phyloP scores from a whole-genome alignment of 2,888 invertebrate species.

The Terebella lapidaria region DNA sequence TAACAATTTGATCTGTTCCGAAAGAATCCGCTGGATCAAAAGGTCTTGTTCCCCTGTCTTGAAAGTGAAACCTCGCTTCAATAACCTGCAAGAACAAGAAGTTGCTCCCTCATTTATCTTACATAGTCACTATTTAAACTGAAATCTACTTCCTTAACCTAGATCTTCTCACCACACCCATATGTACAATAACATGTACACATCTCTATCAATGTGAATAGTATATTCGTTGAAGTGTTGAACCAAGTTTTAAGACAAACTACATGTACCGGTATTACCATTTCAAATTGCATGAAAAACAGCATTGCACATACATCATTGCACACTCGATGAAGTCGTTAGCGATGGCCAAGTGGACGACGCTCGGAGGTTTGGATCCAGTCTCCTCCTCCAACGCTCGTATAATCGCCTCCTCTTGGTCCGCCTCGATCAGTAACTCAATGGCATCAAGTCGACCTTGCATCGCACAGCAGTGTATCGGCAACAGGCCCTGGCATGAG shows the following conservation, averaged over 20 bases:
- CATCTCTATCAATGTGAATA: too few relatives aligned
- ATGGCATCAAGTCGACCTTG: conserved; percentile 48
- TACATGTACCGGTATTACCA: too few relatives aligned
- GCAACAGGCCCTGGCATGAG: conserved; percentile 38
- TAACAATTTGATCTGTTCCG: conserved; percentile 46
- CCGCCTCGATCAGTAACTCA: conserved; percentile 35
- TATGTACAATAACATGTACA: too few relatives aligned
- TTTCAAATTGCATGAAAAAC: too few relatives aligned
- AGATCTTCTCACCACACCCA: too few relatives aligned
- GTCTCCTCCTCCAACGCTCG: conserved; percentile 33
- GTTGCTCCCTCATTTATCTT: background rate
- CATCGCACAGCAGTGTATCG: conserved; percentile 51
- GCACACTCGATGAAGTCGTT: conserved; percentile 44
- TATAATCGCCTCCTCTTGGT: conserved; percentile 32
- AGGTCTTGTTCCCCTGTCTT: conserved; percentile 45
- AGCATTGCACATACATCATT: too few relatives aligned
- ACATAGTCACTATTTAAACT: too few relatives aligned
- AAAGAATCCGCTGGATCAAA: conserved; percentile 41
- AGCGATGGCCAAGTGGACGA: conserved; percentile 44
- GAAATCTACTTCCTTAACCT: too few relatives aligned
- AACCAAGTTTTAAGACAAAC: too few relatives aligned
- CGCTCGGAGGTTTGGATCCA: conserved; percentile 37
- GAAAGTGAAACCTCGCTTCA: conserved; percentile 40
- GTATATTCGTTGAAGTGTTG: too few relatives aligned
- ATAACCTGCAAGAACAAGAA: conserved; percentile 32